Evolutionary conservation across 2,113 vertebrate species (phyloP).

Genomic region (Tor tambroides): DNA sequence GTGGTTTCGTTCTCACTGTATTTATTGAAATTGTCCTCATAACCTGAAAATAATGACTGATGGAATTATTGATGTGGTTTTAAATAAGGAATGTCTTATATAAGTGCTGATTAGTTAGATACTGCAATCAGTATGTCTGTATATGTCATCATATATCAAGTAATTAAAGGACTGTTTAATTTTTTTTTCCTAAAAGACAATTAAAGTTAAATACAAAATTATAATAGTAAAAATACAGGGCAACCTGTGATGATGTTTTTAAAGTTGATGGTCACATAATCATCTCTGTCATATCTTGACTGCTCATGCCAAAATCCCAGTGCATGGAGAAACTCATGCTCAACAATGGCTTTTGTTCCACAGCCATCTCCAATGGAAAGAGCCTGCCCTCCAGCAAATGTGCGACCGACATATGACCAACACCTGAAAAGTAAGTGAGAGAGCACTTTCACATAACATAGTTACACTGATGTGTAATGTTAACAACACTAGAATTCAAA

Average conservation of each 20-base stretch:
- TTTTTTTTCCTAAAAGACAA: background rate
- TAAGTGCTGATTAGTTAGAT: background rate
- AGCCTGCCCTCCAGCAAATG: background rate
- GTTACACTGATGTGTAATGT: background rate
- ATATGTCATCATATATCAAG: background rate
- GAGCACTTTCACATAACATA: background rate
- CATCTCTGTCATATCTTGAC: conserved; percentile 86
- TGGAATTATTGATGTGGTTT: too few species aligned
- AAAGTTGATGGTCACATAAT: conserved; percentile 86
- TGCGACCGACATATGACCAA: background rate
- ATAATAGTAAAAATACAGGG: background rate
- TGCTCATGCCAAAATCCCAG: conserved; percentile 96
- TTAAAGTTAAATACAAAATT: too few species aligned
- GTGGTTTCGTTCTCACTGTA: conserved; percentile 79
- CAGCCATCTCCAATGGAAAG: conserved; percentile 86
- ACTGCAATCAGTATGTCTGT: background rate
- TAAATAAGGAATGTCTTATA: background rate
- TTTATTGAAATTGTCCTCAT: conserved; percentile 82
- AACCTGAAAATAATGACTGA: conserved; percentile 66
- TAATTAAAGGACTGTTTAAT: background rate
- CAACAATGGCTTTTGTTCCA: conserved; percentile 82
- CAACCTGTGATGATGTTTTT: conserved; percentile 83
- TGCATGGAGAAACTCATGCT: conserved; percentile 90
- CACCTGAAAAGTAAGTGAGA: background rate
- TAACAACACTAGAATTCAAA: background rate